Evolutionary conservation across 53 echinoderm and acorn worm genomes (phyloP).

Genomic region (Actinopyga echinites): DNA sequence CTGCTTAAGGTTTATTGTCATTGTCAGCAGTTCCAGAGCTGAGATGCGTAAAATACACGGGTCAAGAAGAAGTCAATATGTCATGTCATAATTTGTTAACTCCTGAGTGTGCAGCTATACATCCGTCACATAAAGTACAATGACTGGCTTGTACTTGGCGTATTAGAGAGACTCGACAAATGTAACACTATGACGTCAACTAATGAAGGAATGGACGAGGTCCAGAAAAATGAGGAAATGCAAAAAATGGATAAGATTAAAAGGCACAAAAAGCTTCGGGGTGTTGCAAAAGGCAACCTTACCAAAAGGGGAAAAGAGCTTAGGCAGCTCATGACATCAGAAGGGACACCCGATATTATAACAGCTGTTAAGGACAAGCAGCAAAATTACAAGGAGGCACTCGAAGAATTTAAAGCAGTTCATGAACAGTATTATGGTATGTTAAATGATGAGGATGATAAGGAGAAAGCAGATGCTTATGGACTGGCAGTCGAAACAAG

Average conservation of each 20-base stretch:
- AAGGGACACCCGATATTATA: not conserved
- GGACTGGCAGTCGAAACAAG: not conserved
- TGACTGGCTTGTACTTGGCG: too few species aligned
- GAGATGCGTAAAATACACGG: too few species aligned
- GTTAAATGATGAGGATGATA: slow-evolving; percentile 15
- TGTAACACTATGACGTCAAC: too few species aligned
- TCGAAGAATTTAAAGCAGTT: slow-evolving; percentile 6
- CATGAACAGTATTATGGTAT: not conserved
- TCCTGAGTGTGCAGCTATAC: too few species aligned
- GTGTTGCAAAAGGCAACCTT: not conserved
- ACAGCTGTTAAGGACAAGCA: slow-evolving; percentile 5
- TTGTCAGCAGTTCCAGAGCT: too few species aligned
- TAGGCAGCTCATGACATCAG: not conserved
- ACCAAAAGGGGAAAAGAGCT: slow-evolving; percentile 15
- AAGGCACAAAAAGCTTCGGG: slow-evolving; percentile 5
- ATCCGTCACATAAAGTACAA: too few species aligned
- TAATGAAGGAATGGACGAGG: too few species aligned
- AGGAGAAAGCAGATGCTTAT: slow-evolving; percentile 26
- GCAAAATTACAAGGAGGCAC: not conserved
- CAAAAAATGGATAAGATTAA: not conserved
- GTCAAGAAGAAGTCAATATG: too few species aligned
- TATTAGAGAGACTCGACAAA: too few species aligned
- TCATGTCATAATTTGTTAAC: too few species aligned
- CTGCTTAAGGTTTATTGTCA: too few species aligned
- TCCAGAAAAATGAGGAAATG: not conserved